Conservation (phyloP, 2,113 vertebrate genomes). For the Pygoscelis antarcticus region DNA sequence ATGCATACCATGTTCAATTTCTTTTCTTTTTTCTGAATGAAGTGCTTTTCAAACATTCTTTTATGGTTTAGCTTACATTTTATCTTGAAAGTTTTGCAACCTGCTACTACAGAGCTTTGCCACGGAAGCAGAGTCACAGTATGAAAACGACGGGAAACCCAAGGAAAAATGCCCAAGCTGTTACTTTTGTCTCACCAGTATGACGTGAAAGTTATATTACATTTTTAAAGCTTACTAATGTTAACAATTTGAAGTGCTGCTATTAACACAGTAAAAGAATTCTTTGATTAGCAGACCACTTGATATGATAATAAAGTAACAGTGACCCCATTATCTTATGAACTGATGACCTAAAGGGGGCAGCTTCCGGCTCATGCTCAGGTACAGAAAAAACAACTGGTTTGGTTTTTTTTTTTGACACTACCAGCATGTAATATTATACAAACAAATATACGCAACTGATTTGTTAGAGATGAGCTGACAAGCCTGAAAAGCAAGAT, state of each 20-base stretch:
- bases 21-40: constrained; percentile 44
- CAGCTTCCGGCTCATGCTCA: not conserved
- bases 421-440: not conserved
- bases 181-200: not conserved
- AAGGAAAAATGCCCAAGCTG: not conserved
- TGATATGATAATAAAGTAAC: not conserved
- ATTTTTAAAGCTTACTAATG: not conserved
- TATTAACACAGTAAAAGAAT: not conserved
- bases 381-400: constrained; percentile 49
- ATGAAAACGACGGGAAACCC: not conserved
- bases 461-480: constrained; percentile 8
- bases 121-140: not conserved
- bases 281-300: not conserved
- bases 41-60: constrained; percentile 15
- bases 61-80: not conserved
- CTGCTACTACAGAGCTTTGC: not conserved
- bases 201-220: not conserved
- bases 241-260: not conserved
- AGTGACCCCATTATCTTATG: constrained; percentile 11
- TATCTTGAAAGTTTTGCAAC: not conserved
- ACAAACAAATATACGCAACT: not conserved
- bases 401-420: not conserved
- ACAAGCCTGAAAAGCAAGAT: constrained; percentile 18
- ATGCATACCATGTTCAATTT: not conserved
- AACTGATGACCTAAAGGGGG: constrained; percentile 1